Conservation (phyloP, 2,797 vertebrate genomes). For the Petrocephalus schoutedeni region DNA sequence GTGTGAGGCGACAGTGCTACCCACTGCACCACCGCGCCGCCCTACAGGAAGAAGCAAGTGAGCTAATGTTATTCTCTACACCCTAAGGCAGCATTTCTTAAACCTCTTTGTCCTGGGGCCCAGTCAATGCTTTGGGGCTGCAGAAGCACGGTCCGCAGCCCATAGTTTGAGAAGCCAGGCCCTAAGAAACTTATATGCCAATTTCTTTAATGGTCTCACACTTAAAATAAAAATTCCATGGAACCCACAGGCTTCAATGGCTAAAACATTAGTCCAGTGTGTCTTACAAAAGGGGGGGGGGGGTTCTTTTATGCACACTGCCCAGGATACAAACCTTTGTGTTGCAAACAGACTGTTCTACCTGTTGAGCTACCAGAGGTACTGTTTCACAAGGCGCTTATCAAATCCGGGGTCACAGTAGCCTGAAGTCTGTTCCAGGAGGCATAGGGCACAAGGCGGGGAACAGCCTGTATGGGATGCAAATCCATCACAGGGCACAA, state of each 20-base stretch:
- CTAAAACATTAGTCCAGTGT: not conserved
- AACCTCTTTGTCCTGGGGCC: too few species aligned
- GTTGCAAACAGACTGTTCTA: not conserved
- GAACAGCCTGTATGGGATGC: not conserved
- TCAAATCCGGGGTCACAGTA: not conserved
- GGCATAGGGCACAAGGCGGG: not conserved
- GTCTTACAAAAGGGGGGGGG: not conserved
- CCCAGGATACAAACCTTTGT: not conserved
- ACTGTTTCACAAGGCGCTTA: not conserved
- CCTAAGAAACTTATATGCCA: not conserved
- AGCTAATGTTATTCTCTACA: not conserved
- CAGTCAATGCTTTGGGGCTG: too few species aligned
- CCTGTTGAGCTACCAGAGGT: not conserved
- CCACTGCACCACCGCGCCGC: too few species aligned
- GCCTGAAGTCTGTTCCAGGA: not conserved
- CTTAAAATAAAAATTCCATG: slow-evolving; percentile 26
- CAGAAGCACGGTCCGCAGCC: too few species aligned
- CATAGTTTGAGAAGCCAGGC: too few species aligned
- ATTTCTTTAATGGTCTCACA: slow-evolving; percentile 22
- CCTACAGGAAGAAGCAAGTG: too few species aligned
- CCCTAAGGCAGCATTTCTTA: not conserved
- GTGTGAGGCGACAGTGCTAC: too few species aligned
- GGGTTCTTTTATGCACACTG: not conserved
- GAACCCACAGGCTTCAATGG: slow-evolving; percentile 22
- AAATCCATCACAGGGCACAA: not conserved